Conservation (phyloP, 2,113 vertebrate genomes). For the Heptranchias perlo region DNA sequence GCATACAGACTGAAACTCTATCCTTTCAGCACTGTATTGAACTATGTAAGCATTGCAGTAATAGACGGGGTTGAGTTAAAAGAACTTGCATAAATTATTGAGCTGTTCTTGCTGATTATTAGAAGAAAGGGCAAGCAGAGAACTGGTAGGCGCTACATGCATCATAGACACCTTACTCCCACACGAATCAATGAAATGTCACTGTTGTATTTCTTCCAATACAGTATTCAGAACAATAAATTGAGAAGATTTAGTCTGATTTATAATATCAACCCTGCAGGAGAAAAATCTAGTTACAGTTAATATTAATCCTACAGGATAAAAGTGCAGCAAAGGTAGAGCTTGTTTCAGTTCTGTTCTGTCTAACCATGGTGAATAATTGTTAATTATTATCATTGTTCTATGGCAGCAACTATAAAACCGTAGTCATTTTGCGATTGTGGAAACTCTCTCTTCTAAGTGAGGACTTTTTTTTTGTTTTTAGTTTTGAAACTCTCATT, state of each 20-base stretch:
- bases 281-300: neutral
- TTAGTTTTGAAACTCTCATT: neutral
- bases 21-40: neutral
- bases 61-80: neutral
- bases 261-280: neutral
- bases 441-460: neutral
- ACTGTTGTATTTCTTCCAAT: neutral
- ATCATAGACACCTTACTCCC: neutral
- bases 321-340: neutral
- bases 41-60: neutral
- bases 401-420: neutral
- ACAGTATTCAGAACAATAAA: neutral
- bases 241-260: neutral
- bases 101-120: constrained; percentile 3
- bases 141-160: neutral
- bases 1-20: neutral
- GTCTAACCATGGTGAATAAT: neutral
- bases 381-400: neutral
- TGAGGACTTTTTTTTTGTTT: neutral
- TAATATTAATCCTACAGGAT: neutral
- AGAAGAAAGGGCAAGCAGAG: neutral
- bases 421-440: neutral
- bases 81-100: neutral
- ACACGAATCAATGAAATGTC: neutral
- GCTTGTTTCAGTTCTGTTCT: neutral